Percentiles rank a stretch among this genome's conserved stretches.
Evolutionary conservation across 2,797 vertebrate genomes (phyloP).

Genomic region (Picus viridis): DNA sequence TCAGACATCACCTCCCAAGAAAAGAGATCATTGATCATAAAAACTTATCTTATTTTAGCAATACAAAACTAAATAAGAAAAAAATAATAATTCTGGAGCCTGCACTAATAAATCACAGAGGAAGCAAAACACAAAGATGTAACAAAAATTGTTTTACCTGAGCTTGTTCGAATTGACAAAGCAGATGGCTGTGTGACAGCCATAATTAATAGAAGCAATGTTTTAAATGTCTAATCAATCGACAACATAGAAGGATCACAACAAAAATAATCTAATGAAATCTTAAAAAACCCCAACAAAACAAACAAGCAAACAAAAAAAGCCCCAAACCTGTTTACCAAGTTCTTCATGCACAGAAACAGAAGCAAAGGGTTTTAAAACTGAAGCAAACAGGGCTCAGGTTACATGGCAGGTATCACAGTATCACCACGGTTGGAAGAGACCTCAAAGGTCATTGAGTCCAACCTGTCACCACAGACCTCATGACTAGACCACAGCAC

Average conservation of each 20-base stretch:
- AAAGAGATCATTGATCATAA: background rate
- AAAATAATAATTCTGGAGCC: background rate
- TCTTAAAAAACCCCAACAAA: background rate
- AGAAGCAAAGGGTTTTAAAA: background rate
- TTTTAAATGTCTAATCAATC: background rate
- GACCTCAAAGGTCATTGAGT: no score
- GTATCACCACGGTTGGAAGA: no score
- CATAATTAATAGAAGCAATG: background rate
- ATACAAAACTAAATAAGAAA: background rate
- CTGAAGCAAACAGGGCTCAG: background rate
- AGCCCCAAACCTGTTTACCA: background rate
- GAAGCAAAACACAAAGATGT: background rate
- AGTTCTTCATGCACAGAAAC: background rate
- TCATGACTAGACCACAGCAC: no score
- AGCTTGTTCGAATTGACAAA: background rate
- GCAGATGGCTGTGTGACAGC: background rate
- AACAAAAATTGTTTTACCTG: background rate
- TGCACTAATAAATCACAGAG: background rate
- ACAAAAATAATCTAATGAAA: background rate
- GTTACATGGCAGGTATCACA: background rate
- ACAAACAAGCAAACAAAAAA: no score
- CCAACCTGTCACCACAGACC: no score
- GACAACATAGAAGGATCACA: background rate
- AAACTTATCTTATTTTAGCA: background rate
- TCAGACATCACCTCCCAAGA: background rate